Evolutionary conservation across 2,888 invertebrate genomes (phyloP).

Genomic region (Drosophila dives): DNA sequence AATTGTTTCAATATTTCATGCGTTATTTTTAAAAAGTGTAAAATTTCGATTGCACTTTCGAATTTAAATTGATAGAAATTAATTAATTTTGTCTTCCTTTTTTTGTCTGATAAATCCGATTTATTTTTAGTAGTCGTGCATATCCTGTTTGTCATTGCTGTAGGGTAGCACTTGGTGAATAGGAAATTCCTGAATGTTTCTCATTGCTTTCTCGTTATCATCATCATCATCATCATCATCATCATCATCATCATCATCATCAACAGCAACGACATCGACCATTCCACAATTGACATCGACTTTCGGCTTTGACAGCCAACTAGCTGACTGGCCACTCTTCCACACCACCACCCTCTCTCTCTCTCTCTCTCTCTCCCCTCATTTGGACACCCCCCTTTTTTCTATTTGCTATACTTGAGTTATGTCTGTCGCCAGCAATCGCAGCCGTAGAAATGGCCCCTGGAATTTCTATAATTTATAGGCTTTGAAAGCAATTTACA

Average conservation of each 20-base stretch:
- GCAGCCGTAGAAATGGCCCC: conserved; percentile 68
- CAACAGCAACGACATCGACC: conserved; percentile 30
- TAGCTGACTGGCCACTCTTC: conserved; percentile 16
- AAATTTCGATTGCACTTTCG: background rate
- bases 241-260: conserved; percentile 7
- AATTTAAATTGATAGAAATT: background rate
- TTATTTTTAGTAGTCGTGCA: background rate
- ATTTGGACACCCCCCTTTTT: background rate
- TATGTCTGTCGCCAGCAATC: conserved; percentile 72
- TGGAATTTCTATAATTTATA: conserved; percentile 77
- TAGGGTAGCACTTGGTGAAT: conserved; percentile 21
- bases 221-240: conserved; percentile 33
- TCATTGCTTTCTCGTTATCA: conserved; percentile 54
- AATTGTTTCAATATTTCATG: background rate
- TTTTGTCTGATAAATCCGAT: background rate
- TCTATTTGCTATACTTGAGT: conserved; percentile 20
- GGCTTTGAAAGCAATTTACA: conserved; percentile 76
- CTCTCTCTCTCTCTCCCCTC: background rate
- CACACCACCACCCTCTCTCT: background rate
- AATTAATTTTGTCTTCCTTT: background rate
- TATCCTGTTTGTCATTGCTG: background rate
- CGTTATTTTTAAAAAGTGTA: background rate
- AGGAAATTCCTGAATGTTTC: conserved; percentile 55
- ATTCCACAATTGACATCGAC: conserved; percentile 27
- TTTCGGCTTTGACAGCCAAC: conserved; percentile 11